Evolutionary conservation across 2,113 vertebrate genomes (phyloP).

Genomic region (Corydoras maculifer): DNA sequence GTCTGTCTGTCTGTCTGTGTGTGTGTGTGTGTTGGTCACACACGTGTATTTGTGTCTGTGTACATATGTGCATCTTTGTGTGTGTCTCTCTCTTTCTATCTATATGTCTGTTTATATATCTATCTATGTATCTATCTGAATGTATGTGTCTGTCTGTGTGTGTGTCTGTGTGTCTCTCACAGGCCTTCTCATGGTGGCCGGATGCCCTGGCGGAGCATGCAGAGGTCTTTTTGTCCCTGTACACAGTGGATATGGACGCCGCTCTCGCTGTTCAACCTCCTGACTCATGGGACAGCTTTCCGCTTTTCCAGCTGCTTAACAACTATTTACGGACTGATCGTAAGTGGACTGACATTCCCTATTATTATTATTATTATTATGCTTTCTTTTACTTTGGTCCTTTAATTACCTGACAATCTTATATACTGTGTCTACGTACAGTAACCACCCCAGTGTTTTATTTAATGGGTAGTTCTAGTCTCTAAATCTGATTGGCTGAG

Average conservation of each 20-base stretch:
- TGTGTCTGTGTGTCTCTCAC: slow-evolving; percentile 15
- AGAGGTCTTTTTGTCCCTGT: slow-evolving; percentile 90
- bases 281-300: slow-evolving; percentile 95
- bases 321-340: slow-evolving; percentile 84
- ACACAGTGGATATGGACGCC: slow-evolving; percentile 83
- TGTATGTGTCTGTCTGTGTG: not conserved
- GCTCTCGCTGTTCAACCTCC: slow-evolving; percentile 77
- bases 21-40: no score
- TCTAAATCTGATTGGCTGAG: no score
- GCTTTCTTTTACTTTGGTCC: not conserved
- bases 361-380: not conserved
- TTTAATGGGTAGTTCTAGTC: no score
- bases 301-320: slow-evolving; percentile 93
- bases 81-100: no score
- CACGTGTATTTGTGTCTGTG: no score
- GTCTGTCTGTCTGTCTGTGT: no score
- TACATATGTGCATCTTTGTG: no score
- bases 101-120: no score
- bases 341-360: slow-evolving; percentile 59
- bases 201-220: slow-evolving; percentile 86
- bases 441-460: no score
- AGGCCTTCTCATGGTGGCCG: slow-evolving; percentile 96
- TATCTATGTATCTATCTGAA: no score
- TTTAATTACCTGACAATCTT: not conserved
- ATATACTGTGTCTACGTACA: no score